Base-by-base conservation (phyloP, 2,888 invertebrate genomes). In the Gymnocheta viridis region DNA sequence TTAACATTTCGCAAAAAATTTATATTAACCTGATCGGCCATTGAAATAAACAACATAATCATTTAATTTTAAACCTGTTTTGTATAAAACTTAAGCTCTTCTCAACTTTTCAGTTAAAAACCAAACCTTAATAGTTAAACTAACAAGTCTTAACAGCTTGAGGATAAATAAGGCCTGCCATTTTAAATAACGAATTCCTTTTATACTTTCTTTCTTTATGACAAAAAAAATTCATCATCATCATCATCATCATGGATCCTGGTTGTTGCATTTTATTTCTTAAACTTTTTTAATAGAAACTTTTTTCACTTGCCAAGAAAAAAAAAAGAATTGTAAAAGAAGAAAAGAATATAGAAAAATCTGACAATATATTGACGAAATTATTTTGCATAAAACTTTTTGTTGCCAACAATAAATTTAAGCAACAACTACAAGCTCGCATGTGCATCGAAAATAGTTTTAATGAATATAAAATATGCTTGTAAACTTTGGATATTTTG, bases 341-440 rank as follows among this genome's bases (percentile, higher is more conserved):
- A 41, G 4, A 22, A 10, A 24, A 32, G 7, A 10, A 17, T 6
- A 38, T 38, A 29, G 3, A 35, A 72, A 27, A 64, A 41, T 58
- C 66, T 72, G 66, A 73, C 47, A 66, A 66, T 73, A 49, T 73
- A 80, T 66, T 79, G 79, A 73, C 14, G 38, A 66, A 56, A 49
- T 79, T 79, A 64, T 70, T 79, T 70, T 54, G 38, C 62, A 77
- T 77, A 77, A 77, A 67, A 67, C 32, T 35, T 70, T 62, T 72
- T 64, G 72, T 54, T 72, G 70, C 54, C 70, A 79, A 64, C 56
- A 66, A 47, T 72, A 72, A 79, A 79, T 72, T 79, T 47, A 4
- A 41, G 47, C 47, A 58, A 56, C 47, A 49, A 27, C 24, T 27
- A 35, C 47, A 14, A 49, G 38, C 19, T 66, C 67, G 49, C 60